These are phyloP conservation scores for Thecocarcelia acutangulata DNA, from an alignment of 2,888 invertebrate species.

Conservation along the genomic window DNA sequence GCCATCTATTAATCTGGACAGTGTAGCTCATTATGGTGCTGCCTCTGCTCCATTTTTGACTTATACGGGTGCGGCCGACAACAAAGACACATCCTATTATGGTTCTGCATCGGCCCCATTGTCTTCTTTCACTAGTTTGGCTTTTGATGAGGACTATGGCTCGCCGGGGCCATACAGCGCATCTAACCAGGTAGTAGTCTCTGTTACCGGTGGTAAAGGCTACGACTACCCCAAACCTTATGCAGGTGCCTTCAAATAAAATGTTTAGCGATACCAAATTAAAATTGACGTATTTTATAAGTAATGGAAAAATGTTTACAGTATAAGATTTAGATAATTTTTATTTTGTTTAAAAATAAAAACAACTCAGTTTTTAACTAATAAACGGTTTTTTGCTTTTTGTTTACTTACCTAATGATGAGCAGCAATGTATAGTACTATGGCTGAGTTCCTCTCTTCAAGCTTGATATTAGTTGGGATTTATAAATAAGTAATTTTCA, in stretches of 20 bases:
- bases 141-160: not conserved
- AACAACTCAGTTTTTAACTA: conserved; percentile 4
- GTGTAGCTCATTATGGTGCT: conserved; percentile 1
- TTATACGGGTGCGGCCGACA: not conserved
- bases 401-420: not conserved
- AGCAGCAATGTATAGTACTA: too few relatives aligned
- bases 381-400: not conserved
- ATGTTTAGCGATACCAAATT: not conserved
- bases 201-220: conserved; percentile 45
- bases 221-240: conserved; percentile 54
- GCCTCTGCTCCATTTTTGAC: conserved; percentile 34
- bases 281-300: conserved; percentile 14
- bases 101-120: conserved; percentile 26
- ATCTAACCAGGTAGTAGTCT: conserved; percentile 22
- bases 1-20: not conserved
- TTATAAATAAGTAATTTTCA: too few relatives aligned
- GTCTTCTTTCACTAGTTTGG: not conserved
- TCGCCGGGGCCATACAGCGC: conserved; percentile 3
- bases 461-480: too few relatives aligned
- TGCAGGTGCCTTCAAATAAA: not conserved
- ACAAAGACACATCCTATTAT: not conserved
- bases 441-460: too few relatives aligned
- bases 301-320: not conserved
- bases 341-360: conserved; percentile 38
- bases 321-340: conserved; percentile 33